These are phyloP conservation scores for Tupiocoris notatus DNA, from an alignment of 2,888 invertebrate species.

Conservation along the genomic window DNA sequence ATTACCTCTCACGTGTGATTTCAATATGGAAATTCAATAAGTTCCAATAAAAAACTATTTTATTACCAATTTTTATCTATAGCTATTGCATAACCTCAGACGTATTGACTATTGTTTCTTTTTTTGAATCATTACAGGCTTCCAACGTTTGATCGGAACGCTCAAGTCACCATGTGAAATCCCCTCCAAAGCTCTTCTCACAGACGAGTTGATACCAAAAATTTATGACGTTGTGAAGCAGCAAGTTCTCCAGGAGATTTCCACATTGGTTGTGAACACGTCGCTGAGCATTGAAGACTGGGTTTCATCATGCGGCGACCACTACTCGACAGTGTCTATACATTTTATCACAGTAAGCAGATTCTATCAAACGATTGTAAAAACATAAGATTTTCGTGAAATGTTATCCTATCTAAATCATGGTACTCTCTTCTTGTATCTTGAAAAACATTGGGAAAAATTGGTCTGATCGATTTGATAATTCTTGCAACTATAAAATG, in stretches of 20 bases:
- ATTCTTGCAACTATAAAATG: not conserved
- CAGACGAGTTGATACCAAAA: constrained; percentile 57
- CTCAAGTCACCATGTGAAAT: constrained; percentile 56
- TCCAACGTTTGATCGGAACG: constrained; percentile 56
- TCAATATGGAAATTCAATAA: too few relatives aligned
- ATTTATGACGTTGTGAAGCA: constrained; percentile 55
- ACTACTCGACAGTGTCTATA: constrained; percentile 55
- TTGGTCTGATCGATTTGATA: too few relatives aligned
- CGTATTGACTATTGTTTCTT: too few relatives aligned
- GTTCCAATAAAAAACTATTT: too few relatives aligned
- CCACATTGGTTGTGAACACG: constrained; percentile 51
- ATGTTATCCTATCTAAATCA: not conserved
- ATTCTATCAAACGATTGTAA: too few relatives aligned
- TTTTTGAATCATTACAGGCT: constrained; percentile 52
- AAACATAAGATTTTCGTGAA: too few relatives aligned
- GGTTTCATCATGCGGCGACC: constrained; percentile 54
- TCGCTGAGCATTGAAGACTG: constrained; percentile 57
- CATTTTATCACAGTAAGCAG: constrained; percentile 53
- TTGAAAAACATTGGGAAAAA: not conserved
- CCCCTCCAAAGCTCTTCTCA: constrained; percentile 56
- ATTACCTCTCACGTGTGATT: too few relatives aligned
- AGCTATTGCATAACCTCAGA: too few relatives aligned
- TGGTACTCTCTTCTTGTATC: not conserved
- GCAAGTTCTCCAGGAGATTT: constrained; percentile 51
- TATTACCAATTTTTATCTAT: too few relatives aligned